A percentile compares a stretch with the other conserved stretches of the same genome.
Conservation (phyloP, 53 echinoderm and acorn worm species). For the Paelopatides confundens region DNA sequence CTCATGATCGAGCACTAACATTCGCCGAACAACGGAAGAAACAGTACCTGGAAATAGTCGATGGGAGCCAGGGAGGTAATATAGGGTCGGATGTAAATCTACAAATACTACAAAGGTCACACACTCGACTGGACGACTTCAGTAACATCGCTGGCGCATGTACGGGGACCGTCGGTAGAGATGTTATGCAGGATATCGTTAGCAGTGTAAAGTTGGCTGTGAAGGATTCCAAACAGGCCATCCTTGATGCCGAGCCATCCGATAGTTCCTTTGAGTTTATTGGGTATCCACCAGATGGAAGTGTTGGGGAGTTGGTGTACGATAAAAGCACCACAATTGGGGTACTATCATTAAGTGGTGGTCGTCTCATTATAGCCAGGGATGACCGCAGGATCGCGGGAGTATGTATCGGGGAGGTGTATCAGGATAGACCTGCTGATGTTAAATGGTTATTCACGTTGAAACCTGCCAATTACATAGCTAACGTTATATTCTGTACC, state of each 20-base stretch:
- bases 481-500: slow-evolving; percentile 28
- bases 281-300: slow-evolving; percentile 34
- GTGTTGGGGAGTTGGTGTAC: slow-evolving; percentile 32
- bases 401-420: slow-evolving; percentile 26
- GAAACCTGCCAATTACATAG: slow-evolving; percentile 37
- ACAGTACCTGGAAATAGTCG: slow-evolving; percentile 38
- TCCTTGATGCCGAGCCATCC: neutral
- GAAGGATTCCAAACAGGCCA: neutral
- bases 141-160: neutral
- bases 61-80: neutral
- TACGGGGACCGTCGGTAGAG: neutral
- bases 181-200: slow-evolving; percentile 17
- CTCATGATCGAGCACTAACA: neutral
- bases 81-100: neutral
- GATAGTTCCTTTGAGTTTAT: slow-evolving; percentile 12
- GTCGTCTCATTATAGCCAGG: slow-evolving; percentile 10
- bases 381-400: slow-evolving; percentile 40
- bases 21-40: slow-evolving; percentile 23
- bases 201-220: neutral
- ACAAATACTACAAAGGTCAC: neutral
- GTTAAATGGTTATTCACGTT: slow-evolving; percentile 23
- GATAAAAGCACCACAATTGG: slow-evolving; percentile 9
- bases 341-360: slow-evolving; percentile 11
- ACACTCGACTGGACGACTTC: neutral
- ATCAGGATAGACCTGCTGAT: neutral